These are phyloP conservation scores for Lucilia sericata DNA, from an alignment of 1,140 invertebrate genomes.

Conservation along the genomic window DNA sequence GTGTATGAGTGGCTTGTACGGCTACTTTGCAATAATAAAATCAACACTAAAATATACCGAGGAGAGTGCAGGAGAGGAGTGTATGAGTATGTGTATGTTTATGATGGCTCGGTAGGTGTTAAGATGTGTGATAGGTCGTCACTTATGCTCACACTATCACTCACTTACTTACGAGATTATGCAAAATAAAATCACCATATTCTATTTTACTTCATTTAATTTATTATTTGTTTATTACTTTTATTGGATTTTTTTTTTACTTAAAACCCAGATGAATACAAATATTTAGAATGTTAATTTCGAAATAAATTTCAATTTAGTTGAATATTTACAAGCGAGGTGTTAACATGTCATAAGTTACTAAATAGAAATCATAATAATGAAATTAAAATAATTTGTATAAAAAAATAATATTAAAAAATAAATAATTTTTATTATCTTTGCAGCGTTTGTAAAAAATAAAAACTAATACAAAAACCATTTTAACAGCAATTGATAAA, in stretches of 20 bases:
- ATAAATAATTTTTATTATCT: neutral
- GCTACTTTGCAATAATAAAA: too few species aligned
- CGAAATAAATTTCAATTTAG: slow-evolving; percentile 38
- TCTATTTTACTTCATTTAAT: too few species aligned
- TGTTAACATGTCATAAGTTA: slow-evolving; percentile 29
- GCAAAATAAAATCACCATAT: neutral
- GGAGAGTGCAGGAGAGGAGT: too few species aligned
- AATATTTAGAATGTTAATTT: neutral
- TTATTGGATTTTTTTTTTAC: too few species aligned
- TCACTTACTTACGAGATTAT: neutral
- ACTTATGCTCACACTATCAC: neutral
- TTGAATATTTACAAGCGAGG: slow-evolving; percentile 31
- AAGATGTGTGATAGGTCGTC: neutral
- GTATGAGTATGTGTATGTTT: too few species aligned
- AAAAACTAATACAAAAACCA: neutral
- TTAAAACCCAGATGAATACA: too few species aligned
- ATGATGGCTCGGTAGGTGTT: neutral
- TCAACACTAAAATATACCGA: too few species aligned
- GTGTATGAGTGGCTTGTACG: too few species aligned
- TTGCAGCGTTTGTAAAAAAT: neutral
- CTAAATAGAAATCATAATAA: neutral
- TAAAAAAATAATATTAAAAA: neutral
- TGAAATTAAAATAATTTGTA: neutral
- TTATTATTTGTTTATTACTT: too few species aligned
- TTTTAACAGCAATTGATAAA: too few species aligned